phyloP scores from a whole-genome alignment of 2,797 vertebrate species.

The Scolopax bukidnonensis region DNA sequence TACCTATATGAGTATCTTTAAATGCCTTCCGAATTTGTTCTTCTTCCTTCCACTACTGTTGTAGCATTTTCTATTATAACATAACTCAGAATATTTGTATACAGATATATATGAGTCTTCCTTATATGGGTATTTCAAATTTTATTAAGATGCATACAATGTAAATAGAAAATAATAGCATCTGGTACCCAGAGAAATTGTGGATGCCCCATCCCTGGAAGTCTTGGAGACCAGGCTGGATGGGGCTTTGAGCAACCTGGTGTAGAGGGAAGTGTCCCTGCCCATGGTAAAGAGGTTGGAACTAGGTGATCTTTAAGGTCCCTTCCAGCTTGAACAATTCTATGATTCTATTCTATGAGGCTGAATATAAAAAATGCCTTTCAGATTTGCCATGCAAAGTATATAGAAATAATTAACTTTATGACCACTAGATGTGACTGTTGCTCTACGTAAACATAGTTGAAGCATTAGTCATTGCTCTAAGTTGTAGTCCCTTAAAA shows the following conservation, averaged over 20 bases:
- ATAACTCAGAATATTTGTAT: neutral
- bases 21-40: neutral
- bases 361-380: neutral
- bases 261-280: too few relatives aligned
- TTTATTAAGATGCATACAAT: neutral
- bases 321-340: too few relatives aligned
- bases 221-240: too few relatives aligned
- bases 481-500: neutral
- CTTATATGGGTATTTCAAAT: neutral
- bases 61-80: neutral
- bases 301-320: too few relatives aligned
- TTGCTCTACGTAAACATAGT: neutral
- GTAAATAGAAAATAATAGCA: neutral
- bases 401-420: neutral
- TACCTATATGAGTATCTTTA: neutral
- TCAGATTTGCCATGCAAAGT: neutral
- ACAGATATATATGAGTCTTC: neutral
- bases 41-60: neutral
- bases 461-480: neutral
- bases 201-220: too few relatives aligned
- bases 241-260: too few relatives aligned
- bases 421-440: conserved; percentile 42
- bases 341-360: neutral
- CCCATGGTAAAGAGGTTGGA: too few relatives aligned
- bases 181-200: neutral